These are phyloP conservation scores for Axinella damicornis DNA, from an alignment of 37 sponge, comb jelly and placozoan genomes.

Conservation along the genomic window DNA sequence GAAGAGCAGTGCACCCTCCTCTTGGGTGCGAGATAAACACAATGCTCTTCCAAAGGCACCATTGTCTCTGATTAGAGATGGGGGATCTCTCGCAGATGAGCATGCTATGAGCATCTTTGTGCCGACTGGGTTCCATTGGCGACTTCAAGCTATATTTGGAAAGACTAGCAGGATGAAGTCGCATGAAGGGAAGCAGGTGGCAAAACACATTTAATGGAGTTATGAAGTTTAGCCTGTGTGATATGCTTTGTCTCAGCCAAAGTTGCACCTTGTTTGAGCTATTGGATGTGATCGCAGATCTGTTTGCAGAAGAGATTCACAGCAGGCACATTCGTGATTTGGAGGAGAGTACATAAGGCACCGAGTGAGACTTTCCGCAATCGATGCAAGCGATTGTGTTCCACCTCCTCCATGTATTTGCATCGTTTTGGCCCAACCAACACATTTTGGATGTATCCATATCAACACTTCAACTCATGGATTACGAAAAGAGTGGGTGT, in stretches of 20 bases:
- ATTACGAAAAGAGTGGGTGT: background rate
- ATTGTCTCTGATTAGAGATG: no score
- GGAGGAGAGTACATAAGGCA: background rate
- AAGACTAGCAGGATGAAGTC: no score
- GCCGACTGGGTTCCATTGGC: no score
- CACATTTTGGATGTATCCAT: constrained; percentile 22
- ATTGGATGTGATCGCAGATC: background rate
- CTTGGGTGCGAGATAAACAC: no score
- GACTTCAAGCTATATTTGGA: no score
- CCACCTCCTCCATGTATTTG: constrained; percentile 1
- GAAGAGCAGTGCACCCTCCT: no score
- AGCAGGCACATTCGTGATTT: background rate
- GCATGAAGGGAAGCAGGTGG: no score
- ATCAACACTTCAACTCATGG: constrained; percentile 26
- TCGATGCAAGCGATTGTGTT: background rate
- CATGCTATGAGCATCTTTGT: no score
- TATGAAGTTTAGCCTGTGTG: constrained; percentile 7
- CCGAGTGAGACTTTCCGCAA: constrained; percentile 14
- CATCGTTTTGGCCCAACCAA: constrained; percentile 13
- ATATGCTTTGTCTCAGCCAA: background rate
- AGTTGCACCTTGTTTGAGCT: background rate
- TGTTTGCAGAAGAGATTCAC: background rate
- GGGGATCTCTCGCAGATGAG: no score
- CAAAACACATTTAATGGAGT: no score
- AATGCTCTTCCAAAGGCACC: no score